Percentiles rank a stretch among this genome's conserved stretches.
Conservation (phyloP, 2,113 vertebrate genomes). For the Turdus rufiventris region DNA sequence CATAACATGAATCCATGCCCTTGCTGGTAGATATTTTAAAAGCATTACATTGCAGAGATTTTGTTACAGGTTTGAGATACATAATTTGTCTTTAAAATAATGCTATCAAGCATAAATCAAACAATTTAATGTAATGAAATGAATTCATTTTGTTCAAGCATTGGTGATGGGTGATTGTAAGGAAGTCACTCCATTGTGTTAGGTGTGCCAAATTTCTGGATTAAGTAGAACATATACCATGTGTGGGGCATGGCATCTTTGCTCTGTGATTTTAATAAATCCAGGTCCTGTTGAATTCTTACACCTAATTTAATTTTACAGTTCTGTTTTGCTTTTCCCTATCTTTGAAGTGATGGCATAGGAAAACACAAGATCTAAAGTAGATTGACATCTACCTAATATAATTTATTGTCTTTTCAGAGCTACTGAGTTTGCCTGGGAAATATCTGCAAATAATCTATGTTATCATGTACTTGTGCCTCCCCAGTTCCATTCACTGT, state of each 20-base stretch:
- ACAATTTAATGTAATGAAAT: not conserved
- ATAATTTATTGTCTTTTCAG: not conserved
- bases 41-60: not conserved
- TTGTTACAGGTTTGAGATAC: not conserved
- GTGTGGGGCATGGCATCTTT: not conserved
- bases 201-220: not conserved
- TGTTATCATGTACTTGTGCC: not conserved
- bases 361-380: not conserved
- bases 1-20: fast-evolving
- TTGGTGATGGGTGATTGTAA: not conserved
- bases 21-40: not conserved
- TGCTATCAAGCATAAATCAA: not conserved
- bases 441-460: not conserved
- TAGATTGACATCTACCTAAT: not conserved
- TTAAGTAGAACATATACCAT: not conserved
- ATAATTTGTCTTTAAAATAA: not conserved
- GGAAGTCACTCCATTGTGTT: not conserved
- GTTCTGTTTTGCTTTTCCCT: not conserved
- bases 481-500: not conserved
- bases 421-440: not conserved
- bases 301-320: not conserved
- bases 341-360: not conserved
- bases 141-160: not conserved
- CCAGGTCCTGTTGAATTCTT: not conserved
- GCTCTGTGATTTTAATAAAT: not conserved